These are phyloP conservation scores for Cremastinae sp. DNA, from an alignment of 2,888 invertebrate species.

Conservation along the genomic window DNA sequence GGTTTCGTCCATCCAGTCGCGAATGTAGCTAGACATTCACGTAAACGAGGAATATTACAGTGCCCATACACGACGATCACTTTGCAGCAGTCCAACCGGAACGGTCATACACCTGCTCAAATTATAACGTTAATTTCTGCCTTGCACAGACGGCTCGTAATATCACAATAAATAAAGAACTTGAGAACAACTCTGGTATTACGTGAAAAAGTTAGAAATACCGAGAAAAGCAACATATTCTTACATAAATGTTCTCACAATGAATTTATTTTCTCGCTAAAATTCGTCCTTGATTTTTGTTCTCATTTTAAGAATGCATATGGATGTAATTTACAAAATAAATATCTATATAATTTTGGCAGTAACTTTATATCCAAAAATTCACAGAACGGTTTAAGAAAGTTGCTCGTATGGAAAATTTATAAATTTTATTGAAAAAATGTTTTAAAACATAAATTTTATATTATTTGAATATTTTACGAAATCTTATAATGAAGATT, in stretches of 20 bases:
- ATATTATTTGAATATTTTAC: too few relatives aligned
- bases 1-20: slow-evolving; percentile 32
- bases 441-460: too few relatives aligned
- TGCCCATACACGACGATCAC: slow-evolving; percentile 30
- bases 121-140: slow-evolving; percentile 40
- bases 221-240: not conserved
- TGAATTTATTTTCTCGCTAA: not conserved
- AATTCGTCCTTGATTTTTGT: not conserved
- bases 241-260: not conserved
- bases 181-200: not conserved
- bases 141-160: slow-evolving; percentile 23
- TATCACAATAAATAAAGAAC: slow-evolving; percentile 13
- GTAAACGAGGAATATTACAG: slow-evolving; percentile 12
- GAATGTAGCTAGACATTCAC: not conserved
- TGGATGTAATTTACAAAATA: not conserved
- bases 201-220: not conserved
- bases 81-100: slow-evolving; percentile 37
- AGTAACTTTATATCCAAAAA: too few relatives aligned
- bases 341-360: not conserved
- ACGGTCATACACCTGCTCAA: slow-evolving; percentile 32
- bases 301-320: not conserved
- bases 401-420: too few relatives aligned
- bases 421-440: too few relatives aligned
- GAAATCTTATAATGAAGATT: too few relatives aligned
- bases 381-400: too few relatives aligned